Evolutionary conservation across 2,113 vertebrate genomes (phyloP), one percentile per base, ranked within the genome.

Genomic region (Thymallus thymallus): DNA sequence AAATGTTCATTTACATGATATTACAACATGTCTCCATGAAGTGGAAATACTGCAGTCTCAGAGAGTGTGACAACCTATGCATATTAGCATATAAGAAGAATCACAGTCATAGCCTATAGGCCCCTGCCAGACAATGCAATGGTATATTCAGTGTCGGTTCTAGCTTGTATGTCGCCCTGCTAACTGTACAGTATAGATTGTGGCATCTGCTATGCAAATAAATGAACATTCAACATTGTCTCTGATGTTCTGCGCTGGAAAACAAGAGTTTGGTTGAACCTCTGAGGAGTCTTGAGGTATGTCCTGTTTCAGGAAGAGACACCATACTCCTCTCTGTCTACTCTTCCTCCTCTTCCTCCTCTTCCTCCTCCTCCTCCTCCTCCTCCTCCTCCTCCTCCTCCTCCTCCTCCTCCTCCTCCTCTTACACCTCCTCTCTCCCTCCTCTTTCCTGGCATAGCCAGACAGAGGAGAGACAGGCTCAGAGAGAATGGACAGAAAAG

Each of bases 291-390:
- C 23, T 18, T 68, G 13, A 41, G 58, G 65, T 45, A 69, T 60
- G 45, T 80, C 70, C 70, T 64, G 74, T 69, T 70, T 56, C 72
- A 79, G 68, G 68, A 66, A 74, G 67, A 32, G 68, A 67, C 2
- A 23, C 35, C 26, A 6, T 41, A 26, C 24, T 46, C 13, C 35
- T n/a, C 24, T 12, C 24, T 16, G 6, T 51, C 51, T 23, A 5
- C 26, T 70, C 18, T 29, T 58, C 23, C 35, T 30, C 62, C 10
- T 24, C 30, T 29, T 65, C 29, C 63, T 29, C 63, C 18, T 22
- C 45, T n/a, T 65, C n/a, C 30, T 26, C 62, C 14, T 4, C 22
- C 48, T 71, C 22, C 51, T 29, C 29, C 18, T 22, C 45, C 30
- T 65, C 30, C 26, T 70, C 18, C 51, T 58, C 23, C 35, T 30